phyloP scores from a whole-genome alignment of 1,140 invertebrate species.

The Chrysopa pallens region DNA sequence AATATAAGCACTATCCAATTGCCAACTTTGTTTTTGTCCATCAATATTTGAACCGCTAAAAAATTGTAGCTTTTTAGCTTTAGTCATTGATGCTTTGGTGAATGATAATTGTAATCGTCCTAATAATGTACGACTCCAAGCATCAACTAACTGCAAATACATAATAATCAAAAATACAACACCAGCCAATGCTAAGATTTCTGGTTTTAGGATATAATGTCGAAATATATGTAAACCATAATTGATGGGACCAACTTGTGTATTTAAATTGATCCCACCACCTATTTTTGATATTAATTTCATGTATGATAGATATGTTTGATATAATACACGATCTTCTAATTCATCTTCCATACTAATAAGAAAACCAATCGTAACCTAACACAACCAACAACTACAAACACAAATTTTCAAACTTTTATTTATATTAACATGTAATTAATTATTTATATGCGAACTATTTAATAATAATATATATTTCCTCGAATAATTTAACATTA shows the following conservation, averaged over 20 bases:
- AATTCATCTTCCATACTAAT: slow-evolving; percentile 66
- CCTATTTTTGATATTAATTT: slow-evolving; percentile 62
- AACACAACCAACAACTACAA: too few species aligned
- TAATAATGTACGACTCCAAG: slow-evolving; percentile 56
- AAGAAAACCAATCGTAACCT: too few species aligned
- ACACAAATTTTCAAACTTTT: too few species aligned
- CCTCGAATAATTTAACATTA: too few species aligned
- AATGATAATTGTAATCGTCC: slow-evolving; percentile 51
- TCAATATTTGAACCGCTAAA: slow-evolving; percentile 27
- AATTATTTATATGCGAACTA: too few species aligned
- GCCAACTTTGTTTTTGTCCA: slow-evolving; percentile 53
- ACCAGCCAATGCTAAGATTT: slow-evolving; percentile 45
- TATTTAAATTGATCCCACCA: slow-evolving; percentile 45
- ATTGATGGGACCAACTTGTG: slow-evolving; percentile 29
- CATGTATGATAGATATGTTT: slow-evolving; percentile 66
- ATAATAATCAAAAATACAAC: slow-evolving; percentile 46
- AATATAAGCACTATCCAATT: slow-evolving; percentile 49
- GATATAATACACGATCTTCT: slow-evolving; percentile 68
- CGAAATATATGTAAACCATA: slow-evolving; percentile 58
- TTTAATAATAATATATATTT: too few species aligned
- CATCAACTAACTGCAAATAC: slow-evolving; percentile 60
- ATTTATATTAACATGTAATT: too few species aligned
- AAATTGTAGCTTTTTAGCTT: slow-evolving; percentile 29
- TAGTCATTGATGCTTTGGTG: slow-evolving; percentile 29
- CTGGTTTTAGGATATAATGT: slow-evolving; percentile 55